Percentiles rank a stretch among this genome's conserved stretches.
These are phyloP conservation scores for Lepus timidus DNA, from an alignment of 2,113 vertebrate genomes.

Conservation along the genomic window DNA sequence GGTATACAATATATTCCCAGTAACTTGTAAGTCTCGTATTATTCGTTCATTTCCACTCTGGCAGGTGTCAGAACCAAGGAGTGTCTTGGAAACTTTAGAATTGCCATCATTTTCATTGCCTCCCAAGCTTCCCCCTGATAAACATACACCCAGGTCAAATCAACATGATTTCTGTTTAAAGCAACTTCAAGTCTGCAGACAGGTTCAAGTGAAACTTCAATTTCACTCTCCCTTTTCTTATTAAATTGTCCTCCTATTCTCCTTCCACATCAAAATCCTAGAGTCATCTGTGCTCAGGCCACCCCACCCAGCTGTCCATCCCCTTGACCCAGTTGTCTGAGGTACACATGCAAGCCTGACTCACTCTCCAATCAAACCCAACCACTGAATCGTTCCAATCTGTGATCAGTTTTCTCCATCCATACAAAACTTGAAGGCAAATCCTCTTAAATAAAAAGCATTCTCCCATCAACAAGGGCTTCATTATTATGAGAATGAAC, in stretches of 20 bases:
- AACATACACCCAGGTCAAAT: not conserved
- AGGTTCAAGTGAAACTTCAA: not conserved
- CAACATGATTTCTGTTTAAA: not conserved
- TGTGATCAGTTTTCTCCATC: not conserved
- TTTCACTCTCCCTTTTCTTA: not conserved
- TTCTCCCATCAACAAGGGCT: not conserved
- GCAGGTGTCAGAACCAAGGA: too few species aligned
- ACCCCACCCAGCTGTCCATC: not conserved
- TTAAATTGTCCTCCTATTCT: not conserved
- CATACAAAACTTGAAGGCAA: not conserved
- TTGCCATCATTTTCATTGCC: not conserved
- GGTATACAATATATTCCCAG: not conserved
- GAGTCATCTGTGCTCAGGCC: not conserved
- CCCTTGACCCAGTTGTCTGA: not conserved
- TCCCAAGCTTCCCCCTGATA: not conserved
- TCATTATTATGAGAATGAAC: not conserved
- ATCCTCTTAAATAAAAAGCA: not conserved
- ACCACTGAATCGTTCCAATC: not conserved
- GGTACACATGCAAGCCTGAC: too few species aligned
- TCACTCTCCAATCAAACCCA: not conserved
- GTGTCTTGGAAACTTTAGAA: not conserved
- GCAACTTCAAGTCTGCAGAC: not conserved
- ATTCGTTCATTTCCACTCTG: not conserved
- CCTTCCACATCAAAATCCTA: not conserved
- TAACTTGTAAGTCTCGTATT: not conserved